phyloP scores from a whole-genome alignment of 2,888 invertebrate species.

The Cactoblastis cactorum region DNA sequence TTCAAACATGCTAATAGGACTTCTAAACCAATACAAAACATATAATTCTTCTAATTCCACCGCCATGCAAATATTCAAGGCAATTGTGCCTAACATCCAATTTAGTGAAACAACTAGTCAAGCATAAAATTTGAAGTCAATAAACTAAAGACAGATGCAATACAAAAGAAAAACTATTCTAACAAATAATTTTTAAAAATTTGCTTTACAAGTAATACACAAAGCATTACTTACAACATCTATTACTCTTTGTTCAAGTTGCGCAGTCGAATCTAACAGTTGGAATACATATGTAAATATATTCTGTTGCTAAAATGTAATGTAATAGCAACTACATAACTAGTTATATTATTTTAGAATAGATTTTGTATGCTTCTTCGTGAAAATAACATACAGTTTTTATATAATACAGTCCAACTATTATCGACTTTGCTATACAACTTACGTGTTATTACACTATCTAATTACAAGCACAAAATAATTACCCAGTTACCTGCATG shows the following conservation, averaged over 20 bases:
- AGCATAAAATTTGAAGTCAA: not conserved
- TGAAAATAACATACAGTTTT: too few relatives aligned
- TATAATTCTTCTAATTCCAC: not conserved
- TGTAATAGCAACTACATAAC: too few relatives aligned
- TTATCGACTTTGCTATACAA: not conserved
- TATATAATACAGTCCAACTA: too few relatives aligned
- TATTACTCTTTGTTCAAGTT: too few relatives aligned
- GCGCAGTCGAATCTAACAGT: too few relatives aligned
- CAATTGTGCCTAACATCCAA: not conserved
- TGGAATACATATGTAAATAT: too few relatives aligned
- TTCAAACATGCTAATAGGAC: too few relatives aligned
- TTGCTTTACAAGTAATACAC: not conserved
- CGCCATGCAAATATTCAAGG: not conserved
- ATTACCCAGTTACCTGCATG: constrained; percentile 78
- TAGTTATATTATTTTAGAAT: too few relatives aligned
- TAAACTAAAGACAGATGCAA: not conserved
- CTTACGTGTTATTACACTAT: constrained; percentile 16
- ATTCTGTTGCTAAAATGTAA: too few relatives aligned
- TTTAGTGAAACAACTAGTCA: not conserved
- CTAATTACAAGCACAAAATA: constrained; percentile 60
- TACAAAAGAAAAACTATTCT: not conserved
- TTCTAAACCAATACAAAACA: not conserved
- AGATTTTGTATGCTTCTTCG: too few relatives aligned
- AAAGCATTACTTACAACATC: too few relatives aligned
- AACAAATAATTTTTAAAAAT: not conserved